A percentile compares a stretch with the other conserved stretches of the same genome.
Conservation (phyloP, 2,797 vertebrate species). For the Diceros bicornis region DNA sequence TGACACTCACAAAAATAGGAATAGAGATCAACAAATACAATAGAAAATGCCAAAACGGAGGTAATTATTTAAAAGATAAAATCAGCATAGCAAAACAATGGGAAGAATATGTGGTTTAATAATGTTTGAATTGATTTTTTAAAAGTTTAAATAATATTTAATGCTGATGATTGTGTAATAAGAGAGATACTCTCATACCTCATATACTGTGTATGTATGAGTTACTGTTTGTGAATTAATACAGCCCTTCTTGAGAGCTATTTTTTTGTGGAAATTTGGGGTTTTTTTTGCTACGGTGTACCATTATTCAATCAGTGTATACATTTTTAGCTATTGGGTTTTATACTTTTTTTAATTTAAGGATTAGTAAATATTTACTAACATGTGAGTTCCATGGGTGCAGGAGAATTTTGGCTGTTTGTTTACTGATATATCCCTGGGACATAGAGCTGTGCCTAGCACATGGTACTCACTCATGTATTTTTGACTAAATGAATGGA, state of each 20-base stretch:
- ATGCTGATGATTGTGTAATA: neutral
- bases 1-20: neutral
- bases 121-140: neutral
- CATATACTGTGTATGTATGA: too few species aligned
- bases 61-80: neutral
- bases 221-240: neutral
- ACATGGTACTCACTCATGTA: neutral
- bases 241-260: neutral
- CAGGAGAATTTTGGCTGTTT: neutral
- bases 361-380: neutral
- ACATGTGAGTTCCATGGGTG: neutral
- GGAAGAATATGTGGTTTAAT: neutral
- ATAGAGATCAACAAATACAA: neutral
- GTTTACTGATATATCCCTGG: neutral
- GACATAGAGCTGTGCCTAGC: neutral
- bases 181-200: neutral
- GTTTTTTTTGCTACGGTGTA: neutral
- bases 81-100: neutral
- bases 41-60: neutral
- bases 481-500: neutral
- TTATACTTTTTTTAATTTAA: neutral
- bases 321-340: neutral
- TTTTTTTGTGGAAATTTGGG: neutral
- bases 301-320: neutral
- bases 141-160: neutral